Evolutionary conservation across 1,140 invertebrate species (phyloP).

Genomic region (Frieseomelitta varia): DNA sequence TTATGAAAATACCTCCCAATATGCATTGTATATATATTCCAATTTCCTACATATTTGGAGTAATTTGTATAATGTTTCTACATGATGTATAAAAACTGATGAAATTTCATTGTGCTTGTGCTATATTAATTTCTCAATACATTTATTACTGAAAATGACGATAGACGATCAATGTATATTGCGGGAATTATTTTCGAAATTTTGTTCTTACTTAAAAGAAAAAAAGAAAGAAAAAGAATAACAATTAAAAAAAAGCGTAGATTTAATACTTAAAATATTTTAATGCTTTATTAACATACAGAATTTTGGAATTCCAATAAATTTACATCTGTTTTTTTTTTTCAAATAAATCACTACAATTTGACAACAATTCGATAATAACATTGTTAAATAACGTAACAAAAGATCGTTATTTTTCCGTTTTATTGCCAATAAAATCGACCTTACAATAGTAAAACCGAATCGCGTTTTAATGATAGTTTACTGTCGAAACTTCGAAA

Average conservation of each 20-base stretch:
- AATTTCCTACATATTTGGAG: neutral
- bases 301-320: neutral
- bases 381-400: neutral
- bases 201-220: neutral
- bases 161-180: neutral
- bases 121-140: neutral
- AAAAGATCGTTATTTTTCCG: neutral
- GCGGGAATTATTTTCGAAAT: neutral
- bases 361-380: neutral
- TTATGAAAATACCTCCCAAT: neutral
- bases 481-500: neutral
- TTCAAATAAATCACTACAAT: neutral
- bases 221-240: neutral
- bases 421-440: conserved; percentile 4
- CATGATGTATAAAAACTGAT: neutral
- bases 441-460: conserved; percentile 5
- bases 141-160: neutral
- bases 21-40: neutral
- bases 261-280: conserved; percentile 17
- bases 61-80: neutral
- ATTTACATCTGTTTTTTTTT: neutral
- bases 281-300: conserved; percentile 6
- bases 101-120: too few relatives aligned
- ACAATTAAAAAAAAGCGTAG: neutral
- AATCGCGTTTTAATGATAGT: neutral